Percentiles rank a stretch among this genome's conserved stretches.
phyloP scores from a whole-genome alignment of 2,797 vertebrate genomes.

The Hyperoplus lanceolatus region DNA sequence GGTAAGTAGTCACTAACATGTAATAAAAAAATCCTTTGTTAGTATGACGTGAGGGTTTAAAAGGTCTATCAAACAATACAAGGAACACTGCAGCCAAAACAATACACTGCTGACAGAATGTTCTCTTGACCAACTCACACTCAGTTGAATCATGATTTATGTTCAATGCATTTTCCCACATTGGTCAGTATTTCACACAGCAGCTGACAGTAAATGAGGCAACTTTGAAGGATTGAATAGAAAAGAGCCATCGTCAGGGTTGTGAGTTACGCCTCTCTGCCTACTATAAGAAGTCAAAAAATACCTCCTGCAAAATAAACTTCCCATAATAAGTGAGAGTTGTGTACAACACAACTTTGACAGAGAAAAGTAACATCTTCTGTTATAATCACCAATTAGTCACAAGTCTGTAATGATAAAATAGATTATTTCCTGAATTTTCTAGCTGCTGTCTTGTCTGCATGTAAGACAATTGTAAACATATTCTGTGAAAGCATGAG shows the following conservation, averaged over 20 bases:
- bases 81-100: constrained; percentile 55
- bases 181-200: constrained; percentile 8
- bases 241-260: not conserved
- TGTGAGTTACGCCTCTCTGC: not conserved
- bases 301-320: not conserved
- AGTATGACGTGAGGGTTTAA: constrained; percentile 61
- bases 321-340: no score
- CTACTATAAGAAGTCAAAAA: not conserved
- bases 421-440: not conserved
- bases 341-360: not conserved
- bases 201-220: constrained; percentile 23
- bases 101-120: constrained; percentile 60
- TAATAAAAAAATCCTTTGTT: constrained; percentile 39
- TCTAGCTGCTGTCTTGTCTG: not conserved
- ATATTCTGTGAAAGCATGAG: not conserved
- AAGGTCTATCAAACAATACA: constrained; percentile 69
- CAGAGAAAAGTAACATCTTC: not conserved
- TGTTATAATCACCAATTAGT: not conserved
- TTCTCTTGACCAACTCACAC: constrained; percentile 24
- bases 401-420: not conserved
- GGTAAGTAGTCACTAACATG: not conserved
- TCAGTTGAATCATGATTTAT: constrained; percentile 45
- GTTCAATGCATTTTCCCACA: constrained; percentile 38
- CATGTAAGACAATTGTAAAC: not conserved
- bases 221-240: not conserved